These are phyloP conservation scores for Lacerta bilineata DNA, from an alignment of 2,797 vertebrate genomes.

Conservation along the genomic window DNA sequence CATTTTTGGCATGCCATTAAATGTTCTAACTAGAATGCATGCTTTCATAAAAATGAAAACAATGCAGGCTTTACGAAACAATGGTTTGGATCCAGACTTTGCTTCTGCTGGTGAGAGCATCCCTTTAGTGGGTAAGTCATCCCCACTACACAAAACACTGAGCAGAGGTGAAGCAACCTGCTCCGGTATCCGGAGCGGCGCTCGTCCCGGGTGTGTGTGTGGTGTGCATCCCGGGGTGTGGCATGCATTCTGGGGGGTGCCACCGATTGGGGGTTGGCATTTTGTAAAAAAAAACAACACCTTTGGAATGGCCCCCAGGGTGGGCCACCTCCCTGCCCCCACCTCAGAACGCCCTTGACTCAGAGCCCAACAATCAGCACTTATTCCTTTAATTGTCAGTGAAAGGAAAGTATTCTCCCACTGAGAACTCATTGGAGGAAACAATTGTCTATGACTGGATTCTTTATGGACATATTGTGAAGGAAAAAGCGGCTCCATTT, in stretches of 20 bases:
- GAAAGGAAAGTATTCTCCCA: background rate
- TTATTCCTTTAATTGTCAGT: background rate
- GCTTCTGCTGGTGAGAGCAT: too few relatives aligned
- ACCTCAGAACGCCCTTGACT: background rate
- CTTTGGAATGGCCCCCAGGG: too few relatives aligned
- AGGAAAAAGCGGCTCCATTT: background rate
- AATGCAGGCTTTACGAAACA: background rate
- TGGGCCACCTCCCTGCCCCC: too few relatives aligned
- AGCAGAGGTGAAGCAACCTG: background rate
- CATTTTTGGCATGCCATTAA: background rate
- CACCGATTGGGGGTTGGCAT: too few relatives aligned
- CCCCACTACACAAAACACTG: background rate
- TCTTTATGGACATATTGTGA: background rate
- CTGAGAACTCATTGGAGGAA: background rate
- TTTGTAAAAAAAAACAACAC: too few relatives aligned
- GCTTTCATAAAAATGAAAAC: background rate
- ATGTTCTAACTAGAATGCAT: background rate
- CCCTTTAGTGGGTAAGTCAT: background rate
- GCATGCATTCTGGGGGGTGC: too few relatives aligned
- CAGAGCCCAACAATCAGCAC: background rate
- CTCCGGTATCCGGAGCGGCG: too few relatives aligned
- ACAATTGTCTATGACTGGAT: background rate
- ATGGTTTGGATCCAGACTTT: background rate
- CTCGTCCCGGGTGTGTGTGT: too few relatives aligned
- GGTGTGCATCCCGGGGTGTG: too few relatives aligned